Conservation (phyloP, 2,113 vertebrate species). For the Datnioides undecimradiatus region DNA sequence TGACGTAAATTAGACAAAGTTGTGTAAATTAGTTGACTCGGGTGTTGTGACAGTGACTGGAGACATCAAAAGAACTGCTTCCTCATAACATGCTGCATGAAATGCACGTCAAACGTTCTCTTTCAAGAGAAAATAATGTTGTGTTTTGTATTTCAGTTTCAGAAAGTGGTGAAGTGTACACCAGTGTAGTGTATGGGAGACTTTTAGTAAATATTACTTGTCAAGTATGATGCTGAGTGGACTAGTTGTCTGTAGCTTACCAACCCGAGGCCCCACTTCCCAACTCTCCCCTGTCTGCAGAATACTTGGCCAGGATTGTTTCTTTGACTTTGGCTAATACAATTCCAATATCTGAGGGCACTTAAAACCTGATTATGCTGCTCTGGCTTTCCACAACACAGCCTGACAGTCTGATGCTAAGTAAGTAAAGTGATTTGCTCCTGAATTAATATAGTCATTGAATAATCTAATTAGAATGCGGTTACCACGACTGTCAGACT, state of each 20-base stretch:
- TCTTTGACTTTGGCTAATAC: constrained; percentile 61
- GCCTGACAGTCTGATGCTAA: constrained; percentile 54
- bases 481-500: constrained; percentile 67
- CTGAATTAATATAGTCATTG: constrained; percentile 70
- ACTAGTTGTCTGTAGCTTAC: constrained; percentile 18
- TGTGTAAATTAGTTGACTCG: too few relatives aligned
- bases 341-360: constrained; percentile 62
- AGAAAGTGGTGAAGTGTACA: not conserved
- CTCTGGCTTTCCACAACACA: constrained; percentile 51
- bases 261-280: not conserved
- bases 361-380: constrained; percentile 62
- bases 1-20: too few relatives aligned
- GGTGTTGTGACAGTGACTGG: too few relatives aligned
- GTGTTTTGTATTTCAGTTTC: too few relatives aligned
- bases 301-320: constrained; percentile 27
- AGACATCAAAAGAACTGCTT: not conserved
- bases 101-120: not conserved
- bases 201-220: not conserved
- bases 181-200: not conserved
- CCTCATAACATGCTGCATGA: not conserved
- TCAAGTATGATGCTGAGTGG: constrained; percentile 12
- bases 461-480: constrained; percentile 68
- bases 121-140: not conserved
- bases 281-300: constrained; percentile 7
- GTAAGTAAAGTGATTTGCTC: constrained; percentile 67